Base-by-base conservation (phyloP, 2,797 vertebrate genomes). In the Acanthis flammea region DNA sequence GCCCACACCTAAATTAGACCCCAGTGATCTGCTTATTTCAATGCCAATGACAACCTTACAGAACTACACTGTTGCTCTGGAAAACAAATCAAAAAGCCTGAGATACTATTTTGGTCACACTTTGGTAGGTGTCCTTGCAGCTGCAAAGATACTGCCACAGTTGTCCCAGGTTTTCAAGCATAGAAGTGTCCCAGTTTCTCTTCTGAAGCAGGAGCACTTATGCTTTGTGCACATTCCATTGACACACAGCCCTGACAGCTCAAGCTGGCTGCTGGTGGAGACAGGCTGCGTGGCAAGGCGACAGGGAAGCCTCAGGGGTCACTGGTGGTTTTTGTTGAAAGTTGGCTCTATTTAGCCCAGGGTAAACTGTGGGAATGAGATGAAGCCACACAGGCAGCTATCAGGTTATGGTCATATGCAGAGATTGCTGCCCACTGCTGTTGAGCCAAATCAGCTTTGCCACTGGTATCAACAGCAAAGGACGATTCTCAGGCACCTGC, bases 221-320 rank as follows among this genome's bases (percentile, higher is more conserved):
- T 0, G 9, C 39, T 51, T 81, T 24, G 35, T 50, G 48, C 19
- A 62, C 60, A 24, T 42, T 66, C 25, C 42, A 44, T 8, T 12
- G 33, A 58, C 16, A 25, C 13, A 25, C 6, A 48, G 24, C 19
- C 12, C 50, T 80, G 50, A 35, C 9, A 81, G 73, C 51, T 58
- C n/a, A 58, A 72, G 25, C 12, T 65, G 33, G 10, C 53, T 74
- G 22, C 68, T 63, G 23, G 35, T 5, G 11, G 48, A 50, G 57
- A 13, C 28, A 37, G 68, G 25, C 42, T 55, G 18, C 0, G 0
- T 16, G 35, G 35, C 19, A 55, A 68, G 39, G 51, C 0, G 3
- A 54, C 25, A 47, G 9, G 24, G 21, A 33, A 85, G 13, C 23
- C 57, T 68, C 21, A 10, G 39, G 42, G 14, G 12, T 48, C 7